Evolutionary conservation across 2,797 vertebrate genomes (phyloP).

Genomic region (Acrossocheilus fasciatus): DNA sequence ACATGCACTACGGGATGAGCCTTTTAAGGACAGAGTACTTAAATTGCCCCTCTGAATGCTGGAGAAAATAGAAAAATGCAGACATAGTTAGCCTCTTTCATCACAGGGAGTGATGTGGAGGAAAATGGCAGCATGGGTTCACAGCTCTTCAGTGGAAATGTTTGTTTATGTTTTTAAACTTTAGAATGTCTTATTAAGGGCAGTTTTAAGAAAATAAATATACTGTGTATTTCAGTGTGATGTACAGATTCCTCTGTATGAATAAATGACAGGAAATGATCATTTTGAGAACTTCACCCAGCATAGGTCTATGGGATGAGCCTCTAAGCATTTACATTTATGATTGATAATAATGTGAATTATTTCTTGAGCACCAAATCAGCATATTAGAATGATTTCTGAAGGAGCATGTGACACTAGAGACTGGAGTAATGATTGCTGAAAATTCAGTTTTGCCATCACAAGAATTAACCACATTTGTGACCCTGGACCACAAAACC

Average conservation of each 20-base stretch:
- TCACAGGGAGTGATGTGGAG: slow-evolving; percentile 1
- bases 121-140: background rate
- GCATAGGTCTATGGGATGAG: background rate
- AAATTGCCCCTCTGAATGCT: slow-evolving; percentile 33
- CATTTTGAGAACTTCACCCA: background rate
- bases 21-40: background rate
- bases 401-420: background rate
- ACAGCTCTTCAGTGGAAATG: slow-evolving; percentile 11
- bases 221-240: background rate
- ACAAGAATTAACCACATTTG: background rate
- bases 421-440: background rate
- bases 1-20: slow-evolving; percentile 9
- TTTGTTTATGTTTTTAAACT: slow-evolving; percentile 1
- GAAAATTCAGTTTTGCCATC: background rate
- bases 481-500: no score
- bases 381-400: background rate
- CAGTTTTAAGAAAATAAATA: slow-evolving; percentile 11
- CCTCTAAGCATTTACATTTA: background rate
- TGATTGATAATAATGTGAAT: background rate
- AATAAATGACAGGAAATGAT: background rate
- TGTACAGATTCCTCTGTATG: background rate
- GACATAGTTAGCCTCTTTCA: slow-evolving; percentile 1
- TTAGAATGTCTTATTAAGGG: background rate
- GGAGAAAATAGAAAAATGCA: slow-evolving; percentile 8
- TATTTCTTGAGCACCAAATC: background rate